These are phyloP conservation scores for Cathartes aura DNA, from an alignment of 2,113 vertebrate species.

Conservation along the genomic window DNA sequence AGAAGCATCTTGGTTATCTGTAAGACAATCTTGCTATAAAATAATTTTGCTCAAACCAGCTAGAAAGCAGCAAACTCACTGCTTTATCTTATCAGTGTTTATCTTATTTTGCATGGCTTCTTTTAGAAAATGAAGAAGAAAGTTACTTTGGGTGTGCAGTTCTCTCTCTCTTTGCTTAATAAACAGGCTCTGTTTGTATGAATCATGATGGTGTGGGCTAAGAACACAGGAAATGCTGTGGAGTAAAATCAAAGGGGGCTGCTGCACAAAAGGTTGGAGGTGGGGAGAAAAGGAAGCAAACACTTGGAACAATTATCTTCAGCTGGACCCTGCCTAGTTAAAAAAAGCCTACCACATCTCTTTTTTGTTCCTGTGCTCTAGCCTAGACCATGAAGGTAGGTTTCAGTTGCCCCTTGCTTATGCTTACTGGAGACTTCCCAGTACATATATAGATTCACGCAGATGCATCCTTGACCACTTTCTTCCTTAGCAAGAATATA, in stretches of 20 bases:
- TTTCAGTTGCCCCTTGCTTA: not conserved
- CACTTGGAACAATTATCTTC: not conserved
- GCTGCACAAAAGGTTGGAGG: not conserved
- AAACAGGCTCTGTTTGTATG: not conserved
- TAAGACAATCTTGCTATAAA: not conserved
- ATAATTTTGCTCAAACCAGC: not conserved
- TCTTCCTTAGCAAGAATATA: not conserved
- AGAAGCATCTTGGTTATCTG: slow-evolving; percentile 4
- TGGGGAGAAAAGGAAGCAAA: not conserved
- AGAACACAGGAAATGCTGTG: not conserved
- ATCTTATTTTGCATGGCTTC: not conserved
- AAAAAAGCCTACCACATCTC: not conserved
- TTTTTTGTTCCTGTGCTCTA: not conserved
- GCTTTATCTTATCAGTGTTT: not conserved
- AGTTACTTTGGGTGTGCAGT: not conserved
- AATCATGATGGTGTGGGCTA: not conserved
- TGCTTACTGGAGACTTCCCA: not conserved
- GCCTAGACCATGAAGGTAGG: not conserved
- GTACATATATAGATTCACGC: not conserved
- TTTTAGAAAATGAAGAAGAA: not conserved
- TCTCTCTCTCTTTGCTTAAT: not conserved
- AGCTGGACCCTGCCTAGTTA: not conserved
- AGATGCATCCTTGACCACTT: not conserved
- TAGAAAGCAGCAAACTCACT: not conserved
- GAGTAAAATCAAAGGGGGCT: not conserved